A percentile compares a stretch with the other conserved stretches of the same genome.
phyloP scores from a whole-genome alignment of 1,140 invertebrate species.

The Brachionus manjavacas region DNA sequence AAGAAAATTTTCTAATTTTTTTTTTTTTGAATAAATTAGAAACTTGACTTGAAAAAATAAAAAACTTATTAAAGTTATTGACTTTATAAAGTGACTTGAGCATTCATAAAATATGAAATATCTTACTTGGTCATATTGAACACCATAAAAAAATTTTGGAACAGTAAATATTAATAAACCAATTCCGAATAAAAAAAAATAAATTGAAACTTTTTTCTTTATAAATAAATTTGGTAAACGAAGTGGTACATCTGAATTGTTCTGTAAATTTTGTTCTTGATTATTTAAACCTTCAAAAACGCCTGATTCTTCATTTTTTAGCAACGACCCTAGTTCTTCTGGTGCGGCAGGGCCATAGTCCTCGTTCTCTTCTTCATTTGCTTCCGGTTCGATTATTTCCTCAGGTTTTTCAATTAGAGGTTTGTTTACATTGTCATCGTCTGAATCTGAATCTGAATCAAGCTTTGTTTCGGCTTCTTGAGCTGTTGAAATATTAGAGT shows the following conservation, averaged over 20 bases:
- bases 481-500: not conserved
- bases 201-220: not conserved
- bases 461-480: not conserved
- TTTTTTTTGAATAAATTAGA: no score
- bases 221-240: not conserved
- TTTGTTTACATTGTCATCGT: not conserved
- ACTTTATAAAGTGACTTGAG: no score
- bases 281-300: not conserved
- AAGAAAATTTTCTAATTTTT: no score
- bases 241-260: not conserved
- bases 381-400: not conserved
- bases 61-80: no score
- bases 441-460: not conserved
- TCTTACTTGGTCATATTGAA: slow-evolving; percentile 21
- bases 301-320: not conserved
- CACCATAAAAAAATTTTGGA: not conserved
- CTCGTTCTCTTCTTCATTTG: not conserved
- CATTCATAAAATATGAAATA: no score
- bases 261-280: not conserved
- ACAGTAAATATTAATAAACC: not conserved
- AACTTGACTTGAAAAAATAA: no score
- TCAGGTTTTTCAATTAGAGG: not conserved
- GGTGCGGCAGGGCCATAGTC: not conserved
- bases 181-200: not conserved
- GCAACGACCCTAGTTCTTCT: not conserved